Evolutionary conservation across 2,797 vertebrate species (phyloP), one percentile per base, ranked within the genome.

Genomic region (Molossus molossus): DNA sequence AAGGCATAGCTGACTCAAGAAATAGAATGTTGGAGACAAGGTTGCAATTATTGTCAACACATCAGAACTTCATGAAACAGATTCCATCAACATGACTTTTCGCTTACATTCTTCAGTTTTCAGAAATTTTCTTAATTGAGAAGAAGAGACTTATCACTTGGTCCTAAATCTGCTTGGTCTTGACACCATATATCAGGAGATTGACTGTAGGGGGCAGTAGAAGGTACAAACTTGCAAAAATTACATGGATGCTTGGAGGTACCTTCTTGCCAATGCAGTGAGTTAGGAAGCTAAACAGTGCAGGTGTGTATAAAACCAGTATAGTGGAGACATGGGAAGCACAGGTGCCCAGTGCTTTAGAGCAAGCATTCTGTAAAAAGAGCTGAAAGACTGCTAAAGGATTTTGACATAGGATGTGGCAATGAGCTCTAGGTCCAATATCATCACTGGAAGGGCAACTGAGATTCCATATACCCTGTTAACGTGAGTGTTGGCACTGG

Each of bases 391-490:
- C 93, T 0, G 87, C 90, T 91, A 94, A 72, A 94, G 82, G 40
- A 99, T 99, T 95, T 98, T 98, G 72, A 96, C 84, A 65, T 99
- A 99, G 15, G 98, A 98, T 83, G 96, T 98, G 0, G 91, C 12
- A 72, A 98, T 95, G 13, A 98, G 18, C 1, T 70, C 23, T 13
- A 99, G 6, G 10, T 98, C 89, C 50, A 97, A 9, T 0, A 95
- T 60, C 55, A 97, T 96, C 2, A 97, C 69, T 5, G 98, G 27
- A 13, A 79, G 20, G 10, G 97, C 96, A 9, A 86, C 53, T 23
- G 90, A 48, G 5, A 99, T 27, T 3, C 99, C 99, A 92, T 98
- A 99, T 20, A 88, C 95, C 93, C 98, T 98, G 94, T 98, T 99
- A 1, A 98, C 33, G 0, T 4, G 70, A 13, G 96, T 98, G 89